Evolutionary conservation across 2,888 invertebrate genomes (phyloP), one percentile per base, ranked within the genome.

Genomic region (Hirtodrosophila histrioides): DNA sequence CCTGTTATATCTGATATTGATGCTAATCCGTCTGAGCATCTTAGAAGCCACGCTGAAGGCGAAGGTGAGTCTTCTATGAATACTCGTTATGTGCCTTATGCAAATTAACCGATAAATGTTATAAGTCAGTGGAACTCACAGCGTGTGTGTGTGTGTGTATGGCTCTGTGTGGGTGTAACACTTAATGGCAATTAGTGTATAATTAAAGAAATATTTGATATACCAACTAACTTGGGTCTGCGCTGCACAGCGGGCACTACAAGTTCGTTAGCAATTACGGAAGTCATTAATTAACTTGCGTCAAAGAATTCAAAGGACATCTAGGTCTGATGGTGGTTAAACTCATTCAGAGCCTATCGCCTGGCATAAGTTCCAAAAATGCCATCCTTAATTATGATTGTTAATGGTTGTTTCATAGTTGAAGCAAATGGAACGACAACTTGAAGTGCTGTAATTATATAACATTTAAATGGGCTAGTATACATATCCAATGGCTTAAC

Each of bases 11-110:
- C 24, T 48, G 27, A 50, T 63, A 74, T 63, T 65, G 55, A 67
- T 78, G 75, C 35, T 82, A 78, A 82, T 79, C 87, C 75, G 85
- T 75, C 85, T 82, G 71, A 66, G 85, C 56, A 75, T 78, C 72
- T 65, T 48, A 10, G 56, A 24, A 63, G 68, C 46, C 55, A 49
- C 39, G 50, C 35, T 61, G 74, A 75, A 75, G 74, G 74, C 75
- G 72, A 82, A 66, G 78, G 78, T 72, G 61, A 69, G 76, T 73
- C 63, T 67, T 70, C 55, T 40, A 39, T 63, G 37, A 58, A 44
- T 36, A 50, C 9, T 27, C 17, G 6, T 64, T 58, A 61, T 67
- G 50, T 46, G 63, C 24, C 64, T 60, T 80, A 82, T 82, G 82
- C 86, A 80, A 83, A 82, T 79, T 49, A 41, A 43, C 53, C 39